phyloP scores from a whole-genome alignment of 2,797 vertebrate genomes.

The Lophotriccus pileatus region DNA sequence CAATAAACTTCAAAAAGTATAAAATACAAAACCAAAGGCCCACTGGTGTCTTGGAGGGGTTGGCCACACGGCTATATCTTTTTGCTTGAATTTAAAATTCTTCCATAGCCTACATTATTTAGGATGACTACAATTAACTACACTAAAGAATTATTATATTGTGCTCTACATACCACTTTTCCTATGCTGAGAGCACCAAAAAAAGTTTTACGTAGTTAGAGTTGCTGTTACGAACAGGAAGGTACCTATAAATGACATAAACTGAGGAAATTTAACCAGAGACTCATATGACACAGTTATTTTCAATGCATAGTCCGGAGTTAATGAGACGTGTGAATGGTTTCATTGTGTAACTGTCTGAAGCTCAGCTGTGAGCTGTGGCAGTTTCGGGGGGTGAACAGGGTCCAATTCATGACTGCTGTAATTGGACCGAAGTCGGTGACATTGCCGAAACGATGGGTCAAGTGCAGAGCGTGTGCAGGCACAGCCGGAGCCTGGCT shows the following conservation, averaged over 20 bases:
- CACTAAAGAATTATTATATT: not conserved
- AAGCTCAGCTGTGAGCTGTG: not conserved
- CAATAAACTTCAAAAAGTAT: not conserved
- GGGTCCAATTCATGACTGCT: constrained; percentile 23
- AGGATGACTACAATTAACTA: not conserved
- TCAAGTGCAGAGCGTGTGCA: not conserved
- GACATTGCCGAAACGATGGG: constrained; percentile 19
- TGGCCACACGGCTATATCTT: not conserved
- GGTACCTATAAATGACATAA: constrained; percentile 15
- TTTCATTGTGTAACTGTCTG: constrained; percentile 33
- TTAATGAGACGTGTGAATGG: constrained; percentile 54
- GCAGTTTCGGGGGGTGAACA: constrained; percentile 9
- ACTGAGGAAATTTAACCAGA: not conserved
- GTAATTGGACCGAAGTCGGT: not conserved
- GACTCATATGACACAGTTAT: constrained; percentile 27
- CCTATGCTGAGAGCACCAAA: not conserved
- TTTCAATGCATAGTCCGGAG: constrained; percentile 15
- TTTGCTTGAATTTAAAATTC: not conserved
- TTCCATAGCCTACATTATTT: not conserved
- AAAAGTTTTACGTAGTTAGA: not conserved
- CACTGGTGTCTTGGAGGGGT: not conserved
- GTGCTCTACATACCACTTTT: not conserved
- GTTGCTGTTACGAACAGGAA: not conserved
- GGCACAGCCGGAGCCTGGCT: not conserved
- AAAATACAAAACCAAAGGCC: not conserved